Evolutionary conservation across 2,113 vertebrate species (phyloP).

Genomic region (Osmerus mordax): DNA sequence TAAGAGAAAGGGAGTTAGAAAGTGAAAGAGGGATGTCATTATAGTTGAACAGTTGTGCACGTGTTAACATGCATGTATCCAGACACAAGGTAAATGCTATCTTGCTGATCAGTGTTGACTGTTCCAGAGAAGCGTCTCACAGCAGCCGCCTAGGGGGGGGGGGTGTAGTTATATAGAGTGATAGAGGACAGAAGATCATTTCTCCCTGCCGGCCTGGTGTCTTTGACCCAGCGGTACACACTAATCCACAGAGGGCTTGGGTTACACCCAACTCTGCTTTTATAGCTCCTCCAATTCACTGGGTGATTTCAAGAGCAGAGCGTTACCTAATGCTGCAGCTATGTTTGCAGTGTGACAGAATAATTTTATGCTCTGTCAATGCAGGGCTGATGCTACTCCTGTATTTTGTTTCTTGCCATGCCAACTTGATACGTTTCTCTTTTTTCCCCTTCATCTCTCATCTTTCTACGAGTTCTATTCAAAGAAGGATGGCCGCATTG

Average conservation of each 20-base stretch:
- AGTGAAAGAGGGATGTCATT: no score
- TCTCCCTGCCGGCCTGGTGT: no score
- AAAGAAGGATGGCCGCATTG: background rate
- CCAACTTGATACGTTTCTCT: background rate
- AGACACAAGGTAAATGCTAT: background rate
- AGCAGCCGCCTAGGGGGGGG: no score
- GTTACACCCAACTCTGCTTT: conserved; percentile 61
- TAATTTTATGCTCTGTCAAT: conserved; percentile 53
- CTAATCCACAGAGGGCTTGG: conserved; percentile 2
- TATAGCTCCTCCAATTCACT: conserved; percentile 40
- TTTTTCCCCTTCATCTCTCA: background rate
- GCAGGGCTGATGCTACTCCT: conserved; percentile 10
- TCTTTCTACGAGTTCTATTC: background rate
- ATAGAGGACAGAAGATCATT: no score
- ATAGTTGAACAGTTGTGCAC: no score
- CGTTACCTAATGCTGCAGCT: conserved; percentile 55
- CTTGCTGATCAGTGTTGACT: no score
- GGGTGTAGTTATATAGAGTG: no score
- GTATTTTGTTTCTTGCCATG: background rate
- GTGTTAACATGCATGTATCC: background rate
- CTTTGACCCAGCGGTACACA: no score
- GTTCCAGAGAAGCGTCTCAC: no score
- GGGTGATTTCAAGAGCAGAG: conserved; percentile 39
- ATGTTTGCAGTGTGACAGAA: conserved; percentile 54
- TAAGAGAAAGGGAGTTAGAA: no score